Evolutionary conservation across 1,140 invertebrate species (phyloP).

Genomic region (Proales similis): DNA sequence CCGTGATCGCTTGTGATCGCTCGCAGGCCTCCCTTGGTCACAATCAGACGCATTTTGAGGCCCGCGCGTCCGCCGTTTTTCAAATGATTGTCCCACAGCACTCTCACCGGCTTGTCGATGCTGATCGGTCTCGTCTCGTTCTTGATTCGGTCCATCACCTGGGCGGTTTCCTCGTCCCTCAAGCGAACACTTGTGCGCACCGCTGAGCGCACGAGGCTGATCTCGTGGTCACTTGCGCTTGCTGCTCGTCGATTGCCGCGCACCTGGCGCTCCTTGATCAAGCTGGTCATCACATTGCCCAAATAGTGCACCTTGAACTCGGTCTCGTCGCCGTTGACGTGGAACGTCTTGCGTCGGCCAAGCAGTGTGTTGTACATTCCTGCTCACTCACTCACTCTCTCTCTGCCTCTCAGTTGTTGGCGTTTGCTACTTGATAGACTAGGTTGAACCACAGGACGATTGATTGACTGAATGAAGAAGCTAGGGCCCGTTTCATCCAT

Average conservation of each 20-base stretch:
- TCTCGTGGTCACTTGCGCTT: not conserved
- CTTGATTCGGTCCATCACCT: not conserved
- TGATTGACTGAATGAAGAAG: too few relatives aligned
- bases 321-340: conserved; percentile 17
- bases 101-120: conserved; percentile 33
- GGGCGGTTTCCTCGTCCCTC: not conserved
- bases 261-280: conserved; percentile 4
- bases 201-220: conserved; percentile 1
- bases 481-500: too few relatives aligned
- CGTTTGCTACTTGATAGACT: too few relatives aligned
- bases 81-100: conserved; percentile 31
- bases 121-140: not conserved
- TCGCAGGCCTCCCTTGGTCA: conserved; percentile 24
- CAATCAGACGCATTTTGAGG: conserved; percentile 18
- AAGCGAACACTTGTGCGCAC: not conserved
- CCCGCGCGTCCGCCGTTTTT: conserved; percentile 27
- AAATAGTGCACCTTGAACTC: conserved; percentile 30
- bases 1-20: conserved; percentile 29
- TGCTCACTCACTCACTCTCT: too few relatives aligned
- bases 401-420: too few relatives aligned
- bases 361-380: conserved; percentile 32
- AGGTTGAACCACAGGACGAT: too few relatives aligned
- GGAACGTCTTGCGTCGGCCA: conserved; percentile 29
- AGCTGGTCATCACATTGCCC: conserved; percentile 33
- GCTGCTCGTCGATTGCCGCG: too few relatives aligned